Evolutionary conservation across 2,888 invertebrate genomes (phyloP), one percentile per base, ranked within the genome.

Genomic region (Brachyopa scutellaris): DNA sequence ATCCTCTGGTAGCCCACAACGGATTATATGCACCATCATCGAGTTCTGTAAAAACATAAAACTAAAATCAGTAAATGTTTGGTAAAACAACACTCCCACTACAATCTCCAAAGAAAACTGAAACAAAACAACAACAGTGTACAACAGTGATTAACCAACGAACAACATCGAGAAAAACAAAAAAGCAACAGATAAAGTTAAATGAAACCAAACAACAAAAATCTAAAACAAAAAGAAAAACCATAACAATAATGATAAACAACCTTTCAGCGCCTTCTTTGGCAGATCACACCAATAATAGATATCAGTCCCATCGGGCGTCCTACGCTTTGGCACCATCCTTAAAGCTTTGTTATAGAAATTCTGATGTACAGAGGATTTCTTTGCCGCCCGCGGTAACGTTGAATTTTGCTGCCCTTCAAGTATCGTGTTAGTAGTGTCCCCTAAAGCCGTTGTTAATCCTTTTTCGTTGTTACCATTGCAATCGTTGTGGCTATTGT

Each of bases 21-120:
- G 97, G 97, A 92, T 97, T 97, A 90, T 97, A 97, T 62, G 96
- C 96, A 84, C 97, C 97, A 91, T 97, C 97, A 91, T 97, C 97
- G 88, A 98, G 91, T 91, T 98, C 98, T 98, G 82, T 61, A 88
- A 90, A 89, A 61, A 84, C 84, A 74, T 61, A 51, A 38, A 47
- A 36, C 4, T 11, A 31, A 17, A 26, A 59, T 72, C 15, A 61
- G 15, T 29, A 42, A 6, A n/a, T 2, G 4, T 1, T 23, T 42
- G 21, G 23, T 6, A 17, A 9, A 3, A 26, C n/a, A n/a, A n/a
- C 7, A 11, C 53, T 57, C 57, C 21, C 23, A 51, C 66, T 42
- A 31, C 31, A 26, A 55, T 29, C 15, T 69, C 26, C 33, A 40
- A 49, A 17, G n/a, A 9, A 7, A 36, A 36, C n/a, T n/a, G 4